Evolutionary conservation across 2,888 invertebrate species (phyloP).

Genomic region (Abrostola tripartita): DNA sequence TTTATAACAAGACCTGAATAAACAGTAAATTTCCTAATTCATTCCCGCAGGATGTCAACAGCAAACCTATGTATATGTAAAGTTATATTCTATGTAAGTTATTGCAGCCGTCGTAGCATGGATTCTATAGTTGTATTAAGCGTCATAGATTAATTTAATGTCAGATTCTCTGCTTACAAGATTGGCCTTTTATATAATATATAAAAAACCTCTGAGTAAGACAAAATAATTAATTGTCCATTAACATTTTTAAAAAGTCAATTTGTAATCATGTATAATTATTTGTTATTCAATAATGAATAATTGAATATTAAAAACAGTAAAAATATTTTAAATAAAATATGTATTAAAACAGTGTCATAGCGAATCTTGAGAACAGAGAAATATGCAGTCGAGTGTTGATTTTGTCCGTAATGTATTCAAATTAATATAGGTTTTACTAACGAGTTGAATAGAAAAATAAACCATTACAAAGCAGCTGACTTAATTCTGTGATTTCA

Average conservation of each 20-base stretch:
- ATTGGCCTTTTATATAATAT: slow-evolving; percentile 42
- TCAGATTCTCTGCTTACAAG: slow-evolving; percentile 44
- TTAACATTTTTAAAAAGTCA: slow-evolving; percentile 28
- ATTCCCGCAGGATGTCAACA: slow-evolving; percentile 19
- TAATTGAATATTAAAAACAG: slow-evolving; percentile 49
- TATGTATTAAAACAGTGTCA: slow-evolving; percentile 39
- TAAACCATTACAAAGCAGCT: slow-evolving; percentile 34
- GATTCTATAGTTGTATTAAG: slow-evolving; percentile 21
- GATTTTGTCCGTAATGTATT: slow-evolving; percentile 16
- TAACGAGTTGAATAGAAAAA: slow-evolving; percentile 14
- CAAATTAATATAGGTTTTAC: slow-evolving; percentile 14
- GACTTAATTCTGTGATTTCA: slow-evolving; percentile 56
- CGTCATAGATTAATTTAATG: slow-evolving; percentile 15
- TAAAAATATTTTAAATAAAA: slow-evolving; percentile 52
- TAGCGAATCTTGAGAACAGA: slow-evolving; percentile 54
- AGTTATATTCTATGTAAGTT: slow-evolving; percentile 5
- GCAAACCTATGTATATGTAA: slow-evolving; percentile 16
- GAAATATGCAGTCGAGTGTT: slow-evolving; percentile 31
- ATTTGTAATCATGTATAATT: slow-evolving; percentile 44
- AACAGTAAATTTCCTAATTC: slow-evolving; percentile 34
- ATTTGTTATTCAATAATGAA: slow-evolving; percentile 39
- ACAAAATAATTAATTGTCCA: slow-evolving; percentile 25
- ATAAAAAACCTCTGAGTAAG: slow-evolving; percentile 33
- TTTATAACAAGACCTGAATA: slow-evolving; percentile 35
- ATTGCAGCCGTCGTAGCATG: slow-evolving; percentile 20